Evolutionary conservation across 2,797 vertebrate genomes (phyloP).

Genomic region (Psittacula echo): DNA sequence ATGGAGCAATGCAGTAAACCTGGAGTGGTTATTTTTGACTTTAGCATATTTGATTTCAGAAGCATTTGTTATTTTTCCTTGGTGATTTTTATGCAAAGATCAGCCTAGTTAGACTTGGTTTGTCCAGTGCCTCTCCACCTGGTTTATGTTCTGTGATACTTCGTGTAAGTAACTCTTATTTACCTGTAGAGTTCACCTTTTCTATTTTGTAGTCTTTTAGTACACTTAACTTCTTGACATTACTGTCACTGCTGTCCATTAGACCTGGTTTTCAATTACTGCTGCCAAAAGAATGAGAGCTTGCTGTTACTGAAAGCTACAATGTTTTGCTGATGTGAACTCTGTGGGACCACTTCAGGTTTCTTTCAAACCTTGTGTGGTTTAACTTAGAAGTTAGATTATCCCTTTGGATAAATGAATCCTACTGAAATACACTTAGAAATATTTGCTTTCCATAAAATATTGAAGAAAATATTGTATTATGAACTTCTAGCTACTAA

Average conservation of each 20-base stretch:
- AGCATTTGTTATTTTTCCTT: background rate
- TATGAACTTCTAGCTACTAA: background rate
- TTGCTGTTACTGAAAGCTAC: background rate
- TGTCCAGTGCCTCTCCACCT: background rate
- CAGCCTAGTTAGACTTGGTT: background rate
- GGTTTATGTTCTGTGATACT: background rate
- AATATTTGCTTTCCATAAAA: background rate
- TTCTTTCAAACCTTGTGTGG: background rate
- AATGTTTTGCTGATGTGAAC: background rate
- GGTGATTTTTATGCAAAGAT: background rate
- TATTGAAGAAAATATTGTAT: background rate
- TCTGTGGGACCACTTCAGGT: background rate
- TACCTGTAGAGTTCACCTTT: background rate
- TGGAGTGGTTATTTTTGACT: background rate
- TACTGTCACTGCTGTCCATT: background rate
- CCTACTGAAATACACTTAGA: background rate
- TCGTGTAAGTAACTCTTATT: background rate
- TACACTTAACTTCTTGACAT: background rate
- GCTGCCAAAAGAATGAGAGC: background rate
- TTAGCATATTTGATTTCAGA: background rate
- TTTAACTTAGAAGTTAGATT: background rate
- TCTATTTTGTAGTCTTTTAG: background rate
- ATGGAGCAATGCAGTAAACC: background rate
- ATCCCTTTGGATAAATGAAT: background rate
- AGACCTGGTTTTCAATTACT: background rate